These are phyloP conservation scores for Meghimatium bilineatum DNA, from an alignment of 2,888 invertebrate genomes.

Conservation along the genomic window DNA sequence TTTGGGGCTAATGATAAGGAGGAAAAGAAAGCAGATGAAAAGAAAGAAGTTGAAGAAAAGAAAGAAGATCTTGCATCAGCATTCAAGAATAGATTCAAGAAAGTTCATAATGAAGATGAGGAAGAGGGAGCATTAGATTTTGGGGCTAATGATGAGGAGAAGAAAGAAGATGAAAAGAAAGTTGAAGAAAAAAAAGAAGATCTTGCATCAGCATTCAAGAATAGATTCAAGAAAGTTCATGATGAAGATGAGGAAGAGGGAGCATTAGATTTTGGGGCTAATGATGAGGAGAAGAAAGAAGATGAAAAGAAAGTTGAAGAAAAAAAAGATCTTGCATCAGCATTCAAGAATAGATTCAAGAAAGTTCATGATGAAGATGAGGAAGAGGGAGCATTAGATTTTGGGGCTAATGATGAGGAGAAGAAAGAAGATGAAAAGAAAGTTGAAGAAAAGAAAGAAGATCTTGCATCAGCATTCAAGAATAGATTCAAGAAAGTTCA, in stretches of 20 bases:
- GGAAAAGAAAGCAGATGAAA: constrained; percentile 31
- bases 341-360: constrained; percentile 47
- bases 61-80: constrained; percentile 37
- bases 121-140: neutral
- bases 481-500: constrained; percentile 30
- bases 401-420: constrained; percentile 36
- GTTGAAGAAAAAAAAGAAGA: constrained; percentile 38
- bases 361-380: constrained; percentile 47
- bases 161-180: neutral
- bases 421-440: constrained; percentile 41
- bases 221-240: constrained; percentile 18
- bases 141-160: neutral
- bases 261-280: neutral
- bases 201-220: constrained; percentile 41
- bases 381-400: constrained; percentile 40
- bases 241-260: constrained; percentile 38
- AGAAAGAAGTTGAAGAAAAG: constrained; percentile 1
- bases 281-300: constrained; percentile 7
- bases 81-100: constrained; percentile 47
- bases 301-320: constrained; percentile 17
- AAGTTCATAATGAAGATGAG: constrained; percentile 17
- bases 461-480: constrained; percentile 42
- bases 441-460: constrained; percentile 37
- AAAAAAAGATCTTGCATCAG: constrained; percentile 35
- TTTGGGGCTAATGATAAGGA: neutral